phyloP scores from a whole-genome alignment of 1,140 invertebrate genomes.

The Lerema accius region DNA sequence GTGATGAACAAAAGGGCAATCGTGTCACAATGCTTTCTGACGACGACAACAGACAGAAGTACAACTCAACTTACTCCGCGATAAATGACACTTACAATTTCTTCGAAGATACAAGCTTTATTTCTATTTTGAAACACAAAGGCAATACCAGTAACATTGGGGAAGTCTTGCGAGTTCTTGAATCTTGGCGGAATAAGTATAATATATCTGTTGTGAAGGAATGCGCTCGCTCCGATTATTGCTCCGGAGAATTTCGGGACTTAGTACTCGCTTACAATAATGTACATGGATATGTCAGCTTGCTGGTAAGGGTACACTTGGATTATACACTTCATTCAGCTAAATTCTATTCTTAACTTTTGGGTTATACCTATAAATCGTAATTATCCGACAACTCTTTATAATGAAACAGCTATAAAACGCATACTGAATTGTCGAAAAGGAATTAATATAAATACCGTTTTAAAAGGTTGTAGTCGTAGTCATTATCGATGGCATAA shows the following conservation, averaged over 20 bases:
- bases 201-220: conserved; percentile 68
- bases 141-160: conserved; percentile 61
- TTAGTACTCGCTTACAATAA: conserved; percentile 70
- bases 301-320: conserved; percentile 60
- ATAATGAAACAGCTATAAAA: too few relatives aligned
- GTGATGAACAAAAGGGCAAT: conserved; percentile 52
- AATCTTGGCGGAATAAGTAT: conserved; percentile 60
- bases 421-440: too few relatives aligned
- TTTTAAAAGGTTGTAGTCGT: too few relatives aligned
- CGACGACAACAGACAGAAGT: conserved; percentile 46
- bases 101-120: conserved; percentile 60
- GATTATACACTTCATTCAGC: too few relatives aligned
- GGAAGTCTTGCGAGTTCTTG: conserved; percentile 57
- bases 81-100: conserved; percentile 49
- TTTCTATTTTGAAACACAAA: conserved; percentile 61
- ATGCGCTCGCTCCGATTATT: conserved; percentile 67
- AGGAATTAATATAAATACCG: too few relatives aligned
- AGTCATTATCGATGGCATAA: too few relatives aligned
- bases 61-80: conserved; percentile 38
- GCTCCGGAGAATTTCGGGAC: conserved; percentile 65
- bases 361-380: too few relatives aligned
- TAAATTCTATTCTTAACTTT: too few relatives aligned
- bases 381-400: too few relatives aligned
- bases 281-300: conserved; percentile 73
- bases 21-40: conserved; percentile 57